Evolutionary conservation across 2,888 invertebrate genomes (phyloP).

Genomic region (Drepanosiphum platanoidis): DNA sequence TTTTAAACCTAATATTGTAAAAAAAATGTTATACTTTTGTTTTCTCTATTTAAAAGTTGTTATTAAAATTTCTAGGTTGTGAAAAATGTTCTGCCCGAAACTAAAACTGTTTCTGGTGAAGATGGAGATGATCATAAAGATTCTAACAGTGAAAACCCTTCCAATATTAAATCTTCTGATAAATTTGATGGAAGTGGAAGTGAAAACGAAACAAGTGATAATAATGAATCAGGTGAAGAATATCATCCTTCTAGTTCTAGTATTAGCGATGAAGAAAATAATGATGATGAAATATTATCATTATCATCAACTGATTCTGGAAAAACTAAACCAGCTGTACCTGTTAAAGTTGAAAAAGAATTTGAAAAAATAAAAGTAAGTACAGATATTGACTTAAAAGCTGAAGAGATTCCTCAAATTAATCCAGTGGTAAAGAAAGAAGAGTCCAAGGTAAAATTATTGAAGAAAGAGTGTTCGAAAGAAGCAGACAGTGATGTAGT

Average conservation of each 20-base stretch:
- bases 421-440: conserved; percentile 2
- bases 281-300: conserved; percentile 27
- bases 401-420: conserved; percentile 16
- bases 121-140: conserved; percentile 35
- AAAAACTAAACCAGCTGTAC: background rate
- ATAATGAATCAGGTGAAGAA: background rate
- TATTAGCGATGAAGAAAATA: background rate
- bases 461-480: conserved; percentile 36
- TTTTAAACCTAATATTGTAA: background rate
- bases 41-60: background rate
- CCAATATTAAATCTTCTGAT: background rate
- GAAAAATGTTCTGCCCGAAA: background rate
- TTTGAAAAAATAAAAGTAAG: background rate
- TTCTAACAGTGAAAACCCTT: conserved; percentile 10
- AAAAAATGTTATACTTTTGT: background rate
- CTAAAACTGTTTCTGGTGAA: conserved; percentile 7
- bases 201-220: conserved; percentile 33
- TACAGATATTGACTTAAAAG: conserved; percentile 26
- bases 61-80: conserved; percentile 43
- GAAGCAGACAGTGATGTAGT: background rate
- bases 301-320: conserved; percentile 19
- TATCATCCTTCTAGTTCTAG: background rate
- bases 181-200: background rate
- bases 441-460: conserved; percentile 12
- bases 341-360: conserved; percentile 19